Evolutionary conservation across 2,888 invertebrate genomes (phyloP), one percentile per base, ranked within the genome.

Genomic region (Luperina nickerlii): DNA sequence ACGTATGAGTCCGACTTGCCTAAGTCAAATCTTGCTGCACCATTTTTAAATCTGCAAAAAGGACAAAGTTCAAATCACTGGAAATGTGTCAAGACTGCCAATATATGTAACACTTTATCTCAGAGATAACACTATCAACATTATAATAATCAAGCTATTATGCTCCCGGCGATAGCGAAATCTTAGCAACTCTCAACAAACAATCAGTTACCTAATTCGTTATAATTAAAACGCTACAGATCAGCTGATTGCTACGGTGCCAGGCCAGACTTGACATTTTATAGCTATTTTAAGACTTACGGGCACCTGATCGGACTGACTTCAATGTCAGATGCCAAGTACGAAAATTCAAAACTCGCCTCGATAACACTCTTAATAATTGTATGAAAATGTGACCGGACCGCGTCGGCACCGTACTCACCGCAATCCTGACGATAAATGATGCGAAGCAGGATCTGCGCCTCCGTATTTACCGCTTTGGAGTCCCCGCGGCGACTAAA

Each of bases 21-120:
- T 97, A 97, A 94, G 97, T 97, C 95, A 97, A 96, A 96, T 97
- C 97, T 92, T 97, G 97, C 94, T 97, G 97, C 95, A 97, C 97
- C 97, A 97, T 97, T 94, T 97, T 97, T 92, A 96, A 94, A 95
- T 96, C 97, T 97, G 97, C 84, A 96, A 95, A 85, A 82, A 90
- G 88, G 87, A 91, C 90, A 91, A 90, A 91, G 85, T 92, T 92
- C 90, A 93, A 93, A 92, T 92, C 91, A 94, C 93, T 90, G 89
- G 84, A 89, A 90, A 89, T 86, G 79, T 92, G 91, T 92, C 90
- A 92, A 92, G 90, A 92, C 83, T 90, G 89, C 86, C 88, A 90
- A 92, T 92, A 83, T 89, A 92, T 91, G 88, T 89, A 90, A 89
- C 89, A 87, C 88, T 88, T 62, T 89, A 85, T 91, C 92, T 92